phyloP scores from a whole-genome alignment of 2,797 vertebrate species.

The Oreonectes daqikongensis region DNA sequence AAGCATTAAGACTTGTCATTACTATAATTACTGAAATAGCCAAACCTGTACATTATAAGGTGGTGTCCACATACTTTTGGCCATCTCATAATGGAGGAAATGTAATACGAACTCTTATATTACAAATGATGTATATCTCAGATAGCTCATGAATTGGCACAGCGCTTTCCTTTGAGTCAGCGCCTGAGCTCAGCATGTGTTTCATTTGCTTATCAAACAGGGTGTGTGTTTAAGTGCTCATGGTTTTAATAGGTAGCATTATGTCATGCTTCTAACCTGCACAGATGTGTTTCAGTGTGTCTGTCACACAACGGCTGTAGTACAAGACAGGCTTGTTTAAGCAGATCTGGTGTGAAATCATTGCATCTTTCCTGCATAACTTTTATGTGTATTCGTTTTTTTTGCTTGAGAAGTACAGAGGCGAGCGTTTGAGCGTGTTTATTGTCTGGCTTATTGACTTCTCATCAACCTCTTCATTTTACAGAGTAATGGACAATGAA shows the following conservation, averaged over 20 bases:
- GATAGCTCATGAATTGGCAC: conserved; percentile 5
- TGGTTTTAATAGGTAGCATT: conserved; percentile 41
- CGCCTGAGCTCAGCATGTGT: conserved; percentile 16
- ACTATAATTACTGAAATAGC: background rate
- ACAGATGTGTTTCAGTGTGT: conserved; percentile 40
- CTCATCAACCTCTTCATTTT: conserved; percentile 1
- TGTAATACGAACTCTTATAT: background rate
- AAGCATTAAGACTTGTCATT: background rate
- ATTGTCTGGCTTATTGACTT: background rate
- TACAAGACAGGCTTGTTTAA: conserved; percentile 43
- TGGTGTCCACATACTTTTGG: background rate
- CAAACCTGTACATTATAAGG: background rate
- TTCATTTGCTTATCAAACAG: background rate
- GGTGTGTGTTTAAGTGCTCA: conserved; percentile 35
- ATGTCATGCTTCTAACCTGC: conserved; percentile 52
- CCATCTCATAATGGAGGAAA: background rate
- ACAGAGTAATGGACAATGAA: conserved; percentile 48
- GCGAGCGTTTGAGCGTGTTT: background rate
- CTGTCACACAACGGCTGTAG: conserved; percentile 43
- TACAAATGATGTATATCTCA: background rate
- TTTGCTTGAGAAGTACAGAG: background rate
- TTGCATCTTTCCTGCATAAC: conserved; percentile 42
- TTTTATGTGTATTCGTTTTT: conserved; percentile 16
- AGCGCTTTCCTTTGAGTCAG: conserved; percentile 20
- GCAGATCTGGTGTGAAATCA: conserved; percentile 48